These are phyloP conservation scores for Tuberolachnus salignus DNA, from an alignment of 2,888 invertebrate species.

Conservation along the genomic window DNA sequence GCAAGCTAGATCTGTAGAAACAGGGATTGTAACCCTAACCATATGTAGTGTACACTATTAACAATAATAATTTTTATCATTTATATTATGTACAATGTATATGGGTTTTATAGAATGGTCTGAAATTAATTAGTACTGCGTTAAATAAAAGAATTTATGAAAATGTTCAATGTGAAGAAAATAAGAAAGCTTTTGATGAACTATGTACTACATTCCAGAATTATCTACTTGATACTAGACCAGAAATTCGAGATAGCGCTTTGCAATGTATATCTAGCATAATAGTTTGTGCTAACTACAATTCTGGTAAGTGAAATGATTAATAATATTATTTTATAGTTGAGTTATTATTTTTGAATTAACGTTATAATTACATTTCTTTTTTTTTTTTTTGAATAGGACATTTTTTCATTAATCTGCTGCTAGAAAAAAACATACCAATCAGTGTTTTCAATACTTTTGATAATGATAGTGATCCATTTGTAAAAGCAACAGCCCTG, in stretches of 20 bases:
- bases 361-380: background rate
- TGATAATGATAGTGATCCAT: slow-evolving; percentile 46
- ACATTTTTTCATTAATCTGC: background rate
- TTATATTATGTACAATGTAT: no score
- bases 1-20: no score
- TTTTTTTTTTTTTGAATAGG: slow-evolving; percentile 14
- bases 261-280: slow-evolving; percentile 38
- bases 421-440: slow-evolving; percentile 24
- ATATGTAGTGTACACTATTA: no score
- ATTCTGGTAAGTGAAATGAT: slow-evolving; percentile 5
- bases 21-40: no score
- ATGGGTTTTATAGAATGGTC: background rate
- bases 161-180: background rate
- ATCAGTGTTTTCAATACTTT: slow-evolving; percentile 20
- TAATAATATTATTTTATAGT: background rate
- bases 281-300: slow-evolving; percentile 5
- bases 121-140: slow-evolving; percentile 33
- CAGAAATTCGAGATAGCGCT: slow-evolving; percentile 47
- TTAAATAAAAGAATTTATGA: slow-evolving; percentile 12
- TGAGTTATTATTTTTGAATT: background rate
- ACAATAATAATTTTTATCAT: no score
- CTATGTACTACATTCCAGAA: slow-evolving; percentile 17
- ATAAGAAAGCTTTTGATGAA: slow-evolving; percentile 7
- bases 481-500: slow-evolving; percentile 45
- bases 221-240: slow-evolving; percentile 36